These are phyloP conservation scores for Cercopithecus mona DNA, from an alignment of 2,113 vertebrate species.

Conservation along the genomic window DNA sequence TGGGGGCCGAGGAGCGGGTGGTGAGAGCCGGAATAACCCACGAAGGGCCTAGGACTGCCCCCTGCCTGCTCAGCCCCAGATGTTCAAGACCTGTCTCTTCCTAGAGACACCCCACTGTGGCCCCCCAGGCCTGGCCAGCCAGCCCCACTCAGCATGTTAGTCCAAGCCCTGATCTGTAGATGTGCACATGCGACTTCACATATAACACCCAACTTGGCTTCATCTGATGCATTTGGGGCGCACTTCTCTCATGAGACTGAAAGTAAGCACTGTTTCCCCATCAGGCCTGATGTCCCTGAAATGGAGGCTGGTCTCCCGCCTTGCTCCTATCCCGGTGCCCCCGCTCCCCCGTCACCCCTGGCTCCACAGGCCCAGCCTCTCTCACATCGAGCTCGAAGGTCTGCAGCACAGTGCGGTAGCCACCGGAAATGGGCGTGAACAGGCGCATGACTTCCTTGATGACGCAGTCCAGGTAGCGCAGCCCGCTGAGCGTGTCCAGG, in stretches of 20 bases:
- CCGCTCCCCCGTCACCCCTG: not conserved
- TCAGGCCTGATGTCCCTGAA: not conserved
- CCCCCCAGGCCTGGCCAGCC: not conserved
- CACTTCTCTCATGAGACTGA: not conserved
- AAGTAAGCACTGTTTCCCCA: not conserved
- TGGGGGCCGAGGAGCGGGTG: not conserved
- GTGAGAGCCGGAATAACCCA: not conserved
- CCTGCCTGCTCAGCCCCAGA: not conserved
- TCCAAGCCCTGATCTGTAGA: not conserved
- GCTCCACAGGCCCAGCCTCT: slow-evolving; percentile 82
- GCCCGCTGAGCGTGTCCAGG: slow-evolving; percentile 89
- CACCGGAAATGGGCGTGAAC: slow-evolving; percentile 95
- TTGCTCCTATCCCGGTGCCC: too few relatives aligned
- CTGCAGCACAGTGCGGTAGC: slow-evolving; percentile 96
- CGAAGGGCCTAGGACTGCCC: not conserved
- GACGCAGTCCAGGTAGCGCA: slow-evolving; percentile 97
- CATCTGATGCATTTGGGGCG: not conserved
- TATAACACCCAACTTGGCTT: not conserved
- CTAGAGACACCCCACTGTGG: not conserved
- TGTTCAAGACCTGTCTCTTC: not conserved
- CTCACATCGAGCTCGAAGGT: slow-evolving; percentile 98
- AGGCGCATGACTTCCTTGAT: slow-evolving; percentile 98
- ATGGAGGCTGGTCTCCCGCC: too few relatives aligned
- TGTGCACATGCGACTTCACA: not conserved
- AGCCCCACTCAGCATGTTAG: too few relatives aligned